Base-by-base conservation (phyloP, 2,797 vertebrate genomes). In the Muscicapa comitata region DNA sequence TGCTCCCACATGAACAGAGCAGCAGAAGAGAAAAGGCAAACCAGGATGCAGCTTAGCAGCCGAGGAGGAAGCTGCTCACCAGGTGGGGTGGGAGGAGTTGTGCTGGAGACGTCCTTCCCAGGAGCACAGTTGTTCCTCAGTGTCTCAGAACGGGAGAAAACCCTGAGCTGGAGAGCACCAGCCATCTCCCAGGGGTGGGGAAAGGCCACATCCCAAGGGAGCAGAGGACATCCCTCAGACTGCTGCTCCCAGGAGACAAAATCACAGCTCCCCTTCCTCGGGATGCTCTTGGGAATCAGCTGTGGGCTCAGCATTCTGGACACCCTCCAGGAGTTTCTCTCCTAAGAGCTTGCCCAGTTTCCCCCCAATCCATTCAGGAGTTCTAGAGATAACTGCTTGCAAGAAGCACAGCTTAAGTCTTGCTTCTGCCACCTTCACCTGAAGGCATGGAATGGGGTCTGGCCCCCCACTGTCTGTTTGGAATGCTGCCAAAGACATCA, bases 1-100 rank as follows among this genome's bases (percentile, higher is more conserved):
- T 90, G 84, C 92, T 82, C 61, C 68, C 53, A 77, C 95, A 87
- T 71, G 68, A 90, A 67, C 80, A 2, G 1, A 94, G 93, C 61
- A 66, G 14, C 21, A 33, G 77, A 71, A 91, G 63, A 79, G 92
- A 93, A 96, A 95, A 94, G 93, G 92, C 90, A 86, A 92, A 82
- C 59, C 26, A 57, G 77, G 77, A 74, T n/a, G 40, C 59, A 33
- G 76, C 51, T 48, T 33, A 70, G 77, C 79, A 90, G 86, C 58
- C 26, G 12, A 76, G 83, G 66, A 92, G 86, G 80, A 47, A 55
- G 53, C 48, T 74, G 68, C 55, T 77, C 59, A 3, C 29, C 8
- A 20, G 74, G 57, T 59, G 48, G 88, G 45, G 25, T 26, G 18
- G 83, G 45, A 93, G 62, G 48, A 78, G 48, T 35, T 1, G 0